Evolutionary conservation across 1,140 invertebrate species (phyloP).

Genomic region (Globodera ellingtonae): DNA sequence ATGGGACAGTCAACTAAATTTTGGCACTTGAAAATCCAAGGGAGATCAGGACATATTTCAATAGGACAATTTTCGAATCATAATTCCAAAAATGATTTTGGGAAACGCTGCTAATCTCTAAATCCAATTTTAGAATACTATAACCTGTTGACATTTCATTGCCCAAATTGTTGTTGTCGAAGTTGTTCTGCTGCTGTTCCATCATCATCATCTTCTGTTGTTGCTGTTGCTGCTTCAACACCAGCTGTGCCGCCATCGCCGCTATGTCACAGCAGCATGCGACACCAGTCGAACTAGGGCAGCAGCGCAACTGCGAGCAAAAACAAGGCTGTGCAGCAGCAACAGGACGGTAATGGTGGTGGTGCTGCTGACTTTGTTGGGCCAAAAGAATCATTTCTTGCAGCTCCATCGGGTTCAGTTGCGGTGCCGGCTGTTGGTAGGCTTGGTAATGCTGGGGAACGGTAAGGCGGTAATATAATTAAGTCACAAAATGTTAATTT

Average conservation of each 20-base stretch:
- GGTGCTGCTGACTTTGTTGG: conserved; percentile 7
- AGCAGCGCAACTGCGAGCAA: background rate
- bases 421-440: conserved; percentile 27
- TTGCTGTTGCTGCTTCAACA: conserved; percentile 18
- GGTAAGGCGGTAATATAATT: background rate
- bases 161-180: background rate
- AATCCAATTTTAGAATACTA: background rate
- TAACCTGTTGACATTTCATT: background rate
- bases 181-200: background rate
- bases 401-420: conserved; percentile 11
- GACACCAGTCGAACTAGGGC: background rate
- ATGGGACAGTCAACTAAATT: background rate
- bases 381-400: conserved; percentile 7
- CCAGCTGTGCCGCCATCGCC: conserved; percentile 25
- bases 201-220: conserved; percentile 1
- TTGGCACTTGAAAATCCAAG: too few relatives aligned
- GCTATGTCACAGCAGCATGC: conserved; percentile 22
- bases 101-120: too few relatives aligned
- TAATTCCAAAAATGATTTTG: too few relatives aligned
- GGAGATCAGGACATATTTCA: too few relatives aligned
- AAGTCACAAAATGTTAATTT: background rate
- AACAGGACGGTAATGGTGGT: background rate
- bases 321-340: background rate
- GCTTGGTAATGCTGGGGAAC: conserved; percentile 22
- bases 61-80: too few relatives aligned